Evolutionary conservation across 2,113 vertebrate genomes (phyloP).

Genomic region (Mola mola): DNA sequence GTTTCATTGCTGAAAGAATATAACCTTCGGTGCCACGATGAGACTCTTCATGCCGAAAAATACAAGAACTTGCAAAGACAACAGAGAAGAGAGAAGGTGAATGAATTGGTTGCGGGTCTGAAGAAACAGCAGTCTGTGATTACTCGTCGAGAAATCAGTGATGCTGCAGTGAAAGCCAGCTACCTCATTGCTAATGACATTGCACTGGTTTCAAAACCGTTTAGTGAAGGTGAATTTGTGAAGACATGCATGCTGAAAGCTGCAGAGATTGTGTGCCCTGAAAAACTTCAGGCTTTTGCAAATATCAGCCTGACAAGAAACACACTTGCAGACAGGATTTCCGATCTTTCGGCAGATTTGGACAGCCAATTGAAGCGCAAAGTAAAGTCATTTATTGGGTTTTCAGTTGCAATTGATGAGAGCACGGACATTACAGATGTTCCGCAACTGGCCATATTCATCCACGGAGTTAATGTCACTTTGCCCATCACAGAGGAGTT

Average conservation of each 20-base stretch:
- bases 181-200: conserved; percentile 2
- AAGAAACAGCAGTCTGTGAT: conserved; percentile 10
- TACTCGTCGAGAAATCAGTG: not conserved
- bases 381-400: conserved; percentile 10
- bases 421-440: not conserved
- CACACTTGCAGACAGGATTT: conserved; percentile 1
- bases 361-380: not conserved
- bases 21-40: conserved; percentile 19
- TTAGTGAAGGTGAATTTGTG: not conserved
- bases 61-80: conserved; percentile 7
- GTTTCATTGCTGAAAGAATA: conserved; percentile 16
- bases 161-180: conserved; percentile 12
- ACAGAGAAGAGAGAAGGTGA: not conserved
- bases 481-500: conserved; percentile 13
- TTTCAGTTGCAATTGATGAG: conserved; percentile 8
- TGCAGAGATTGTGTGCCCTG: conserved; percentile 7
- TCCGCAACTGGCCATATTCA: conserved; percentile 11
- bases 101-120: conserved; percentile 5
- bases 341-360: not conserved
- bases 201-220: not conserved
- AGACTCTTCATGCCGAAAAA: conserved; percentile 1
- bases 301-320: conserved; percentile 14
- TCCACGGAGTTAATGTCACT: not conserved
- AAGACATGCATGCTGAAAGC: conserved; percentile 11
- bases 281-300: not conserved